phyloP scores from a whole-genome alignment of 1,140 invertebrate genomes.

The Heliconius melpomene region DNA sequence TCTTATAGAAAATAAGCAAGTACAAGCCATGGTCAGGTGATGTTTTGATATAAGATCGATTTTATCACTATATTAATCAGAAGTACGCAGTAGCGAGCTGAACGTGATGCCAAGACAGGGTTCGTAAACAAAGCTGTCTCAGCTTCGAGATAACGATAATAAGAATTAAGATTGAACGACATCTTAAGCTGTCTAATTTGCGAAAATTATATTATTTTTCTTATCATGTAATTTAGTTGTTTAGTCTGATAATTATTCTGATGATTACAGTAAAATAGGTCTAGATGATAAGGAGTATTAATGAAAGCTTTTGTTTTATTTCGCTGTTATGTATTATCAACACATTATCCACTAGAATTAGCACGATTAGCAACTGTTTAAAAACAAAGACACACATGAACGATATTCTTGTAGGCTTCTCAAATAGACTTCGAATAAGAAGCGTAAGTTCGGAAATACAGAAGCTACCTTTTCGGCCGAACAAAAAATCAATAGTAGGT shows the following conservation, averaged over 20 bases:
- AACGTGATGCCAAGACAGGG: slow-evolving; percentile 18
- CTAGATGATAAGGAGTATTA: neutral
- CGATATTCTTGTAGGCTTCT: neutral
- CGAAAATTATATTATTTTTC: neutral
- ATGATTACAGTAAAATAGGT: neutral
- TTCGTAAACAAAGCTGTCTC: slow-evolving; percentile 19
- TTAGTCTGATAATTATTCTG: neutral
- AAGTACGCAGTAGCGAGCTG: neutral
- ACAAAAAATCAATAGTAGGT: slow-evolving; percentile 5
- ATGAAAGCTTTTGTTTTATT: neutral
- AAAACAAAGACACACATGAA: neutral
- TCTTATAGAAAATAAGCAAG: slow-evolving; percentile 32
- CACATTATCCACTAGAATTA: neutral
- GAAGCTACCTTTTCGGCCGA: neutral
- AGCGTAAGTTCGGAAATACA: neutral
- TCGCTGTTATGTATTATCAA: neutral
- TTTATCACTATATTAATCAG: slow-evolving; percentile 20
- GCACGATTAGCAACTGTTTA: neutral
- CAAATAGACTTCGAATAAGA: neutral
- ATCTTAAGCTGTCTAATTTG: neutral
- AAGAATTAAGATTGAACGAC: slow-evolving; percentile 15
- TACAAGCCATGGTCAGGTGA: slow-evolving; percentile 35
- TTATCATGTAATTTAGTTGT: neutral
- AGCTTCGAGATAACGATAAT: neutral
- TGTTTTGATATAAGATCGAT: slow-evolving; percentile 34